A percentile compares a stretch with the other conserved stretches of the same genome.
Conservation (phyloP, 2,797 vertebrate species). For the Nasua narica region DNA sequence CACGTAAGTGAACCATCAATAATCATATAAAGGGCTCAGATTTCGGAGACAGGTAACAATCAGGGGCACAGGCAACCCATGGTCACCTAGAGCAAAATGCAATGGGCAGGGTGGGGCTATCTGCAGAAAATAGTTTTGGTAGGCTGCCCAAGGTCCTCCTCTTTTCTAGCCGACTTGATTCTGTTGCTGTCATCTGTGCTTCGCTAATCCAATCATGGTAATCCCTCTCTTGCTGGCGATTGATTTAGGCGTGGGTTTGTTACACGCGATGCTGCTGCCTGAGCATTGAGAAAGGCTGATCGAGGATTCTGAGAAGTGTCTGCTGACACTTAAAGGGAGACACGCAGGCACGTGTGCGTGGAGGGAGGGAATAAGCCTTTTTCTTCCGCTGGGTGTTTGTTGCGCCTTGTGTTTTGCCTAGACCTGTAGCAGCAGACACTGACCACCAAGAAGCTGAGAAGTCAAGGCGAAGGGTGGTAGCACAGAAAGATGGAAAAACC, state of each 20-base stretch:
- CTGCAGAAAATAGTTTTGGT: neutral
- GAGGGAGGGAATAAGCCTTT: neutral
- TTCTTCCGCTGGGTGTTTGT: neutral
- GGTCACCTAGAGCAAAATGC: neutral
- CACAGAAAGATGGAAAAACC: neutral
- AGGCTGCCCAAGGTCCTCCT: neutral
- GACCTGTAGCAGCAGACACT: neutral
- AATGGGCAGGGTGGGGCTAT: neutral
- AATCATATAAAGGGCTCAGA: neutral
- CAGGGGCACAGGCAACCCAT: rapidly evolving
- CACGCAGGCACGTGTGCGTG: rapidly evolving
- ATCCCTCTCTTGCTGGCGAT: neutral
- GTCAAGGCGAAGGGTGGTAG: neutral
- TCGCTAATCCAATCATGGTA: neutral
- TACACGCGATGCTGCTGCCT: neutral
- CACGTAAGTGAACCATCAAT: neutral
- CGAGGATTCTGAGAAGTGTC: neutral
- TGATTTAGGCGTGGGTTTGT: neutral
- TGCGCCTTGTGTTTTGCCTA: neutral
- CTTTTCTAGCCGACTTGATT: neutral
- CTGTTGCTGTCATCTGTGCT: neutral
- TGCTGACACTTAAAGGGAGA: neutral
- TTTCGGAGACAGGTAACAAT: neutral
- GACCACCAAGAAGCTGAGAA: no score
- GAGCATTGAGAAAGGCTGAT: neutral